Percentiles rank a stretch among this genome's conserved stretches.
Conservation (phyloP, 1,140 invertebrate genomes). For the Cryptotermes secundus region DNA sequence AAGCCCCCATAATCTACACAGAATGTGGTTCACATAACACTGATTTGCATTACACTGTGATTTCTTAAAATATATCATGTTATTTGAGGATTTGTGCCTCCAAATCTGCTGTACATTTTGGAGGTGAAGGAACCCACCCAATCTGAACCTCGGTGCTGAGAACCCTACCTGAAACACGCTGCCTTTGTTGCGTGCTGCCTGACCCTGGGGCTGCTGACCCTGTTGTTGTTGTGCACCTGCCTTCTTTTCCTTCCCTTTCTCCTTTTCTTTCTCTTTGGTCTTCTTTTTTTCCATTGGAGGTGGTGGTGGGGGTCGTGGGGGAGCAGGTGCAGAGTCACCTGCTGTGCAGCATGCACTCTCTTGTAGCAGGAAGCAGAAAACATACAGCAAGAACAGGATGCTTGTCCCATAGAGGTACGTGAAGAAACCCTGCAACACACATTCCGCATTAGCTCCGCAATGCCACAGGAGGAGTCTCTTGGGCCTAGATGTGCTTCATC, state of each 20-base stretch:
- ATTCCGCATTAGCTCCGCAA: constrained; percentile 44
- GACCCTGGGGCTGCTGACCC: constrained; percentile 39
- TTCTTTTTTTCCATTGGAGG: constrained; percentile 72
- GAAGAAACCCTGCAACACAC: constrained; percentile 82
- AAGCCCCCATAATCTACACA: no score
- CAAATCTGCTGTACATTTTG: no score
- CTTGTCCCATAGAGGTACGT: constrained; percentile 94
- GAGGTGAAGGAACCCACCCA: no score
- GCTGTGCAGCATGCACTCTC: constrained; percentile 80
- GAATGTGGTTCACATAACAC: no score
- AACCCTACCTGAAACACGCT: constrained; percentile 41
- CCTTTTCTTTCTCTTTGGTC: constrained; percentile 58
- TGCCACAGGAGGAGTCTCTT: no score
- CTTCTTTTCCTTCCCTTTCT: constrained; percentile 49
- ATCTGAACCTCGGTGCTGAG: not conserved
- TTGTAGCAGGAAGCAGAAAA: constrained; percentile 94
- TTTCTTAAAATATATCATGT: no score
- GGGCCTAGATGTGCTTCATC: no score
- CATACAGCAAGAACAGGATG: constrained; percentile 93
- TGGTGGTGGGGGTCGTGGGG: constrained; percentile 43
- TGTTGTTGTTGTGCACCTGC: constrained; percentile 49
- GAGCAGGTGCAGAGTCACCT: constrained; percentile 49
- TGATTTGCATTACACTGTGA: no score
- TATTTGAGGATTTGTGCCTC: no score
- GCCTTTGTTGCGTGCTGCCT: constrained; percentile 31